Evolutionary conservation across 2,888 invertebrate species (phyloP).

Genomic region (Amphipyra tragopoginis): DNA sequence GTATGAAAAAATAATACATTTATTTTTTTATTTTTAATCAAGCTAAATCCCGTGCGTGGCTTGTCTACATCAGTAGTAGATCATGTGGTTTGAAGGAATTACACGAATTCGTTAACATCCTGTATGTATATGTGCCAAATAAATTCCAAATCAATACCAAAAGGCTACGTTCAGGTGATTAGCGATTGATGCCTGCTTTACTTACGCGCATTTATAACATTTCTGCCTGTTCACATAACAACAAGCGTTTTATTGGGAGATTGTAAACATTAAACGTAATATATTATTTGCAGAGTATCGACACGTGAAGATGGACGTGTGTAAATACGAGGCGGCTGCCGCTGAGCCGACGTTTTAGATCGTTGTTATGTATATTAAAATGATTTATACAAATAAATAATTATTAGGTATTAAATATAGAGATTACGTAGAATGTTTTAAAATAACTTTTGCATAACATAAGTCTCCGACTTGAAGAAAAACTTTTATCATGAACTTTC

Average conservation of each 20-base stretch:
- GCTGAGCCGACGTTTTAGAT: slow-evolving; percentile 58
- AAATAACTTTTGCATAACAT: too few relatives aligned
- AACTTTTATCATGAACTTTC: too few relatives aligned
- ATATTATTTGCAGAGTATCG: slow-evolving; percentile 77
- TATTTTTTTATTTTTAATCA: too few relatives aligned
- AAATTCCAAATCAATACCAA: too few relatives aligned
- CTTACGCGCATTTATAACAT: background rate
- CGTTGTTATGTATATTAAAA: slow-evolving; percentile 2
- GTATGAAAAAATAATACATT: too few relatives aligned
- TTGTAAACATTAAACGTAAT: background rate
- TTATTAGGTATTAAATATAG: background rate
- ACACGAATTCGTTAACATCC: too few relatives aligned
- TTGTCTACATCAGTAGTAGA: too few relatives aligned
- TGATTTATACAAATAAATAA: slow-evolving; percentile 5
- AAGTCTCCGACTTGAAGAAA: too few relatives aligned
- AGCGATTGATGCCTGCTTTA: background rate
- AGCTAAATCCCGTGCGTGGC: too few relatives aligned
- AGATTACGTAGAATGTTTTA: background rate
- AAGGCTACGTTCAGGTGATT: too few relatives aligned
- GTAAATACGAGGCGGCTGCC: slow-evolving; percentile 79
- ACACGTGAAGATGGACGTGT: slow-evolving; percentile 79
- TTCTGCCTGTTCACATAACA: background rate
- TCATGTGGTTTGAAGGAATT: too few relatives aligned
- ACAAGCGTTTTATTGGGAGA: background rate
- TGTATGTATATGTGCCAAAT: too few relatives aligned